These are phyloP conservation scores for Scaptomyza caliginosa DNA, from an alignment of 2,888 invertebrate species.

Conservation along the genomic window DNA sequence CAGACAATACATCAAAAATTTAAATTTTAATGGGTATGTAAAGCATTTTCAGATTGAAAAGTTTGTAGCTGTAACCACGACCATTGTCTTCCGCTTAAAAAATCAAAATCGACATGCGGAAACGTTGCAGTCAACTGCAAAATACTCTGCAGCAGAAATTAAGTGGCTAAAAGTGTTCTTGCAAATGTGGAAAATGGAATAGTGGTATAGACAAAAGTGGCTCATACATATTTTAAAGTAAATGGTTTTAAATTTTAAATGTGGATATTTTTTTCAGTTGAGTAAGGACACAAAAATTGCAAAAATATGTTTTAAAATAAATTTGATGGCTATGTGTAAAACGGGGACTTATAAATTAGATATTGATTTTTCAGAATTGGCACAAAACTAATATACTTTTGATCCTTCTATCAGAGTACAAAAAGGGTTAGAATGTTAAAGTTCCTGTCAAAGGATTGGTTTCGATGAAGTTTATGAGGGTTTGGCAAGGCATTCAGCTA, in stretches of 20 bases:
- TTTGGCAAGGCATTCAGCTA: constrained; percentile 15
- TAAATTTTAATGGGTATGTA: not conserved
- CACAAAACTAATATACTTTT: not conserved
- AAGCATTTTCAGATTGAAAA: constrained; percentile 26
- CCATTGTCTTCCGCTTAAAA: constrained; percentile 52
- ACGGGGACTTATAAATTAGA: too few species aligned
- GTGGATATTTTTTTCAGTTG: too few species aligned
- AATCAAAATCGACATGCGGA: constrained; percentile 35
- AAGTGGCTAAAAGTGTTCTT: too few species aligned
- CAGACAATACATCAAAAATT: too few species aligned
- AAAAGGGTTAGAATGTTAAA: constrained; percentile 66
- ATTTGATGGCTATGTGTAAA: too few species aligned
- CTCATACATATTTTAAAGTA: too few species aligned
- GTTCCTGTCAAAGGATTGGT: constrained; percentile 41
- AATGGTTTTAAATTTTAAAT: too few species aligned
- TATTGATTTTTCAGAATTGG: not conserved
- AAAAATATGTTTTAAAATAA: too few species aligned
- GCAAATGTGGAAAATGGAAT: too few species aligned
- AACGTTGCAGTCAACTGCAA: not conserved
- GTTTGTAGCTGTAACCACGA: constrained; percentile 19
- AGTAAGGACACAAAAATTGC: too few species aligned
- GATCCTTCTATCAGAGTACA: not conserved
- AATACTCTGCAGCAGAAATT: not conserved
- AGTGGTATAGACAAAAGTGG: too few species aligned
- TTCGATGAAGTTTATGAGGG: constrained; percentile 38